A percentile compares a stretch with the other conserved stretches of the same genome.
These are phyloP conservation scores for Etheostoma cragini DNA, from an alignment of 2,113 vertebrate genomes.

Conservation along the genomic window DNA sequence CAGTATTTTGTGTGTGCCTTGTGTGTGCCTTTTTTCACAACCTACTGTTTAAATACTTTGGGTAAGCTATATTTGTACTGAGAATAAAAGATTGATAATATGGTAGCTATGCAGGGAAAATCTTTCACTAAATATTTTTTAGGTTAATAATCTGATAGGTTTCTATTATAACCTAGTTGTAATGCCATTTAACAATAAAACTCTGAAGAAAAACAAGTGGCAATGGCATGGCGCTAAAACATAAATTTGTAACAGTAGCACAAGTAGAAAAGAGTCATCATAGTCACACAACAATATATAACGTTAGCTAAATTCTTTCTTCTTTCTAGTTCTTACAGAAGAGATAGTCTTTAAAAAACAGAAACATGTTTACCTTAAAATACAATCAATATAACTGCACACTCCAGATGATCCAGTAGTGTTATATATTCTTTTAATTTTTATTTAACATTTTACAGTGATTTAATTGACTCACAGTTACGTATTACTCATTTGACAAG, in stretches of 20 bases:
- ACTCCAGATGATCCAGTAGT: not conserved
- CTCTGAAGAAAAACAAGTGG: not conserved
- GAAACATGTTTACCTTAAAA: not conserved
- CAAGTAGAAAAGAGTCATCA: not conserved
- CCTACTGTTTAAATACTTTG: not conserved
- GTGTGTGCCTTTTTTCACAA: not conserved
- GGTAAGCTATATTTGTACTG: not conserved
- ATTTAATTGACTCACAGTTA: not conserved
- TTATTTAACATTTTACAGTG: not conserved
- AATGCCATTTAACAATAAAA: not conserved
- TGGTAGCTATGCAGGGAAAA: not conserved
- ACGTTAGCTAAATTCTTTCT: too few species aligned
- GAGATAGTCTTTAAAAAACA: too few species aligned
- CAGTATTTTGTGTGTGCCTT: not conserved
- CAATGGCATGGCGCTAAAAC: not conserved
- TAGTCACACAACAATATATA: not conserved
- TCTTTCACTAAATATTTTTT: not conserved
- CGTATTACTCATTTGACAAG: slow-evolving; percentile 17
- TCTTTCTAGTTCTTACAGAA: not conserved
- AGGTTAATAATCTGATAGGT: not conserved
- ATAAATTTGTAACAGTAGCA: not conserved
- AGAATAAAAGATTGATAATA: not conserved
- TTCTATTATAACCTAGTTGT: not conserved
- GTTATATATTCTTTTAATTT: too few species aligned
- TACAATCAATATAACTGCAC: not conserved